Conservation (phyloP, 1,140 invertebrate genomes). For the Dendrolimus punctatus region DNA sequence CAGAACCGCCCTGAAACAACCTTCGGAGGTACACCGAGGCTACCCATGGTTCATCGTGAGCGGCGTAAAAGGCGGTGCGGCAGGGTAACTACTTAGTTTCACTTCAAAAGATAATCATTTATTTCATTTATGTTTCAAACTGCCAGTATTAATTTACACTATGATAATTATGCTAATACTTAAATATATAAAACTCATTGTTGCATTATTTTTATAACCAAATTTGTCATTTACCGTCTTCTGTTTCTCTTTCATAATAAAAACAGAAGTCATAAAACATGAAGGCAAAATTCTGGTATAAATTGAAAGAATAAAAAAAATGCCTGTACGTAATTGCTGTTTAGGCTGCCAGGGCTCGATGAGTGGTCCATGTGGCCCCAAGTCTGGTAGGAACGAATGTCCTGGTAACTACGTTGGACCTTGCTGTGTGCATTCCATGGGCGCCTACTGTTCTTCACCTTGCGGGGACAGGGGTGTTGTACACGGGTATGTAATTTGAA, state of each 20-base stretch:
- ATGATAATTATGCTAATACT: no score
- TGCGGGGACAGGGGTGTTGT: slow-evolving; percentile 36
- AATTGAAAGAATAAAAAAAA: slow-evolving; percentile 9
- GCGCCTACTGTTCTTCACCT: slow-evolving; percentile 28
- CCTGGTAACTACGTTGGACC: slow-evolving; percentile 28
- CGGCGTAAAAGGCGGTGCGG: no score
- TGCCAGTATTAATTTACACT: no score
- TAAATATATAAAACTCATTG: no score
- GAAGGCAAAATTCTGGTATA: background rate
- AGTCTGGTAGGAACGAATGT: slow-evolving; percentile 21
- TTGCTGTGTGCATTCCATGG: slow-evolving; percentile 41
- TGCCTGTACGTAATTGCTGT: slow-evolving; percentile 56
- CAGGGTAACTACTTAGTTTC: no score
- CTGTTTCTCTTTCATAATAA: background rate
- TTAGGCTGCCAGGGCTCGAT: slow-evolving; percentile 52
- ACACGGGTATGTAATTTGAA: slow-evolving; percentile 32
- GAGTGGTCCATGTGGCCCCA: slow-evolving; percentile 40
- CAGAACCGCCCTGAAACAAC: no score
- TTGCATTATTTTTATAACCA: no score
- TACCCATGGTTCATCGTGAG: no score
- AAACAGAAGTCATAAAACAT: no score
- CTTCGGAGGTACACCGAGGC: no score
- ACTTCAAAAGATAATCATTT: no score
- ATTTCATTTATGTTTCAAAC: no score
- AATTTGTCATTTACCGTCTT: background rate